Base-by-base conservation (phyloP, 2,888 invertebrate species). In the Ochlodes sylvanus region DNA sequence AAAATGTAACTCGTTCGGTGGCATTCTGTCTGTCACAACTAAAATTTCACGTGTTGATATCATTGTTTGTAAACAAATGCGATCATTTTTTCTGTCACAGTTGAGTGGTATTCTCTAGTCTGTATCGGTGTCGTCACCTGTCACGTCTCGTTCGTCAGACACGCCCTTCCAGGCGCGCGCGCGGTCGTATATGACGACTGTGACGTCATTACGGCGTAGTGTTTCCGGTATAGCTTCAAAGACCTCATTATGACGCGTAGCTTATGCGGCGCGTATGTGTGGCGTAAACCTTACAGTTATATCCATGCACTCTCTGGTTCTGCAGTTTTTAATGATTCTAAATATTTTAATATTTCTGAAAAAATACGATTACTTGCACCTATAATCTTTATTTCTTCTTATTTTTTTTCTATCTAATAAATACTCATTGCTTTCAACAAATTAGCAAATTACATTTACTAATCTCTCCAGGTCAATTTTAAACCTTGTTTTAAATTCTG, bases 81-180 rank as follows among this genome's bases (percentile, higher is more conserved):
- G 50, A 42, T n/a, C 10, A 38, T 69, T 72, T 27, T 75, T 69
- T 71, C 67, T 70, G 63, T 69, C 74, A 71, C 70, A 70, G 66
- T 58, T 65, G 58, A 12, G 52, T 65, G 64, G 15, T 50, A 58
- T 58, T 57, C 57, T 50, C 50, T 19, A 19, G 47, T n/a, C 7
- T 44, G 44, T 47, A 47, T 19, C 50, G 7, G 7, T 50, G 44
- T 77, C 75, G 76, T 76, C 79, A 69, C 71, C 71, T 79, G 79
- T 80, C 79, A 77, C 52, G 63, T 75, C 73, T 68, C 57, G 60
- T 67, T 66, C 68, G 69, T 55, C 69, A 67, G 72, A 63, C 72
- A 75, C 79, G 77, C 77, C 77, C 72, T 50, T 50, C 64, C 72
- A 69, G 77, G 82, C 82, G 86, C 77, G 81, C 83, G 86, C 77